Evolutionary conservation across 2,797 vertebrate species (phyloP).

Genomic region (Calcarius lapponicus): DNA sequence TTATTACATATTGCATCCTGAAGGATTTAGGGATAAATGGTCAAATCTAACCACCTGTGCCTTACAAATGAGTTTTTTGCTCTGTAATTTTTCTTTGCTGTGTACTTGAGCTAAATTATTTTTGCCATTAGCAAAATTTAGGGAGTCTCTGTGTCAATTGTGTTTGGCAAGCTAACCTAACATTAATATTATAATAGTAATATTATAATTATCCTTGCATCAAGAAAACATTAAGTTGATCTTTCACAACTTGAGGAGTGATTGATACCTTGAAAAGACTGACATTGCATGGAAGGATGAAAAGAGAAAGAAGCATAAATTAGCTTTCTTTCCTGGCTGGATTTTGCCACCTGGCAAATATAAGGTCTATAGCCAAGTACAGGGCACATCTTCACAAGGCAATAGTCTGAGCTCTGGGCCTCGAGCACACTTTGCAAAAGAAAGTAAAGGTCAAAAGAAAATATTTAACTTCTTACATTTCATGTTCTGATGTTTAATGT

Average conservation of each 20-base stretch:
- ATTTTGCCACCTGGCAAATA: not conserved
- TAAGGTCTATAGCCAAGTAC: not conserved
- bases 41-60: not conserved
- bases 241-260: not conserved
- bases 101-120: not conserved
- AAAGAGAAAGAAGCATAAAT: not conserved
- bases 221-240: not conserved
- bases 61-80: not conserved
- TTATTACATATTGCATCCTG: not conserved
- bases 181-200: not conserved
- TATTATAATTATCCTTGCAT: not conserved
- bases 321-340: not conserved
- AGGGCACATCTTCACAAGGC: not conserved
- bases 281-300: not conserved
- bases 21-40: not conserved
- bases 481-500: not conserved
- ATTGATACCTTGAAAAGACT: not conserved
- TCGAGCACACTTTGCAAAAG: not conserved
- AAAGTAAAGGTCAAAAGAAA: not conserved
- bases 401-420: not conserved
- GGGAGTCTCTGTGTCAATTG: not conserved
- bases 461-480: not conserved
- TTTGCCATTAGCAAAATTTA: not conserved
- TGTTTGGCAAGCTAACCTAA: not conserved
- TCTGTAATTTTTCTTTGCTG: not conserved